phyloP scores from a whole-genome alignment of 2,113 vertebrate species.

The Pseudopipra pipra region DNA sequence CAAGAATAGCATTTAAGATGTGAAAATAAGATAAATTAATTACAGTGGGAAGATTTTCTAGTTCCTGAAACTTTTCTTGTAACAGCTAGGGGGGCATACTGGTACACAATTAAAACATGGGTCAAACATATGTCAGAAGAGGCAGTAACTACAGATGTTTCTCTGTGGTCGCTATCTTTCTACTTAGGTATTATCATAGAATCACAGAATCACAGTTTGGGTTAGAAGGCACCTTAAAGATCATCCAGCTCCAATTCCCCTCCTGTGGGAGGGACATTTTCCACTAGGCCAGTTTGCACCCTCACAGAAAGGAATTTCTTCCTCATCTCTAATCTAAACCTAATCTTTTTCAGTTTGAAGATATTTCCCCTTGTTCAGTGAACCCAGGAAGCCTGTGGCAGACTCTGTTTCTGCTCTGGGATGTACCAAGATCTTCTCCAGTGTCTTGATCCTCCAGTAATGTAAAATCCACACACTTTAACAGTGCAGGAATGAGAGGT shows the following conservation, averaged over 20 bases:
- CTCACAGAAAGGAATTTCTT: background rate
- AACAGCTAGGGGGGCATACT: background rate
- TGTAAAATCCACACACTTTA: background rate
- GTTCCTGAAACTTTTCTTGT: background rate
- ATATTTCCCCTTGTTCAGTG: background rate
- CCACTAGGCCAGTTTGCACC: accelerated
- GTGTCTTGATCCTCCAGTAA: background rate
- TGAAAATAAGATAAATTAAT: background rate
- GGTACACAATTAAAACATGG: background rate
- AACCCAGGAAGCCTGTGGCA: background rate
- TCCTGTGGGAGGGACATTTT: background rate
- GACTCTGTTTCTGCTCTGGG: background rate
- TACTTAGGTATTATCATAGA: background rate
- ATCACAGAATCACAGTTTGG: background rate
- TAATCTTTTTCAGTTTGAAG: background rate
- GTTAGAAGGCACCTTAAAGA: background rate
- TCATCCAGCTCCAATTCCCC: no score
- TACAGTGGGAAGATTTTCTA: background rate
- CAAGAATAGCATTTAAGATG: background rate
- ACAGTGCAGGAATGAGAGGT: background rate
- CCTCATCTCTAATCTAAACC: background rate
- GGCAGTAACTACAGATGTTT: background rate
- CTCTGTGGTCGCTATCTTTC: background rate
- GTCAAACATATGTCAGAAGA: background rate
- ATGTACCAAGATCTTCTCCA: background rate